Evolutionary conservation across 1,140 invertebrate genomes (phyloP).

Genomic region (Paracyclopina nana): DNA sequence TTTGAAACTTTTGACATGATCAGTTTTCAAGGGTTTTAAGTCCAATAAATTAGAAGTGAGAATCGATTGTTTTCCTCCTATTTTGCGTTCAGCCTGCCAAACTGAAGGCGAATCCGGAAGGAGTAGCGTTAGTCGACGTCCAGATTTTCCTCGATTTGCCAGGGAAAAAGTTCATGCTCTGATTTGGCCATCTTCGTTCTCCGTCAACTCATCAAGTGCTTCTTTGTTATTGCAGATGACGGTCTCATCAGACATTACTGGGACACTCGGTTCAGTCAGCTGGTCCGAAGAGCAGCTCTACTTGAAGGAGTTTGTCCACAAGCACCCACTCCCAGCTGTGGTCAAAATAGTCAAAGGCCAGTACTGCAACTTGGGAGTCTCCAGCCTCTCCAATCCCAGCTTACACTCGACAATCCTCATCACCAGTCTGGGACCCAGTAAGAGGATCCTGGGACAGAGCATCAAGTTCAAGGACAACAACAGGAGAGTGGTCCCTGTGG

Average conservation of each 20-base stretch:
- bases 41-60: no score
- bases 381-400: slow-evolving; percentile 56
- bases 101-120: no score
- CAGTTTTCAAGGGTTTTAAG: no score
- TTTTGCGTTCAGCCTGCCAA: no score
- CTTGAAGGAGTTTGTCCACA: slow-evolving; percentile 54
- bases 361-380: slow-evolving; percentile 65
- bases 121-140: no score
- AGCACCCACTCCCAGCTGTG: slow-evolving; percentile 55
- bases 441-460: slow-evolving; percentile 64
- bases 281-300: slow-evolving; percentile 60
- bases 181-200: no score
- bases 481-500: slow-evolving; percentile 44
- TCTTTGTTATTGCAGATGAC: no score
- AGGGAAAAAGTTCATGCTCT: no score
- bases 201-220: no score
- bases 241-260: slow-evolving; percentile 22
- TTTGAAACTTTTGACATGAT: no score
- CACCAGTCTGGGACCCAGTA: slow-evolving; percentile 53
- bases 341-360: slow-evolving; percentile 79
- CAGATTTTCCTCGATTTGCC: no score
- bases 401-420: slow-evolving; percentile 62
- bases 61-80: no score
- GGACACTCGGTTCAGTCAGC: slow-evolving; percentile 28
- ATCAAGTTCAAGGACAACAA: slow-evolving; percentile 70